Percentiles rank a stretch among this genome's conserved stretches.
Evolutionary conservation across 2,888 invertebrate species (phyloP).

Genomic region (Trypoxylon attenuatum): DNA sequence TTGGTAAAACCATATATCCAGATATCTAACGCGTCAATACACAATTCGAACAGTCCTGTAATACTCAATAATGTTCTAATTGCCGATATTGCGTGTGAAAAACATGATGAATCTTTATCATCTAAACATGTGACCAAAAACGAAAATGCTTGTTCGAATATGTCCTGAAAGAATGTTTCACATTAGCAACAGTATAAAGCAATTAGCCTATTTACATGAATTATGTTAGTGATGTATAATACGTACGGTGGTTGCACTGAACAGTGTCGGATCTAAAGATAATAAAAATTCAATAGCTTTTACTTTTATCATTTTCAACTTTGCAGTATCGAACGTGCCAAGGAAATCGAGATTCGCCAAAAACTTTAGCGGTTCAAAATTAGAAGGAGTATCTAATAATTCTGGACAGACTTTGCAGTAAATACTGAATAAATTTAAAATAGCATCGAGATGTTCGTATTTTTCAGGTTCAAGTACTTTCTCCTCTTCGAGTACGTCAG

Average conservation of each 20-base stretch:
- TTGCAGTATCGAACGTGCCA: conserved; percentile 20
- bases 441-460: conserved; percentile 62
- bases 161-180: no score
- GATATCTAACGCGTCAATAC: conserved; percentile 80
- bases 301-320: conserved; percentile 66
- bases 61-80: conserved; percentile 79
- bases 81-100: conserved; percentile 75
- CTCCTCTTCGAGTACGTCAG: conserved; percentile 25
- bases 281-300: conserved; percentile 74
- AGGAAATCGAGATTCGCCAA: conserved; percentile 49
- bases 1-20: conserved; percentile 78
- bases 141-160: conserved; percentile 55
- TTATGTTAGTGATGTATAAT: no score
- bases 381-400: conserved; percentile 69
- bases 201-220: no score
- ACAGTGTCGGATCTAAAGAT: conserved; percentile 67
- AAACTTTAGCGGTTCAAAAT: conserved; percentile 47
- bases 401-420: conserved; percentile 77
- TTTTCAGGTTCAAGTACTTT: conserved; percentile 36
- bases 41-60: conserved; percentile 81
- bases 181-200: no score
- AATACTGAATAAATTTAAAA: conserved; percentile 78
- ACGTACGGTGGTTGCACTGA: conserved; percentile 60
- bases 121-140: conserved; percentile 61
- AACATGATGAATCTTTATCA: conserved; percentile 29